phyloP scores from a whole-genome alignment of 2,113 vertebrate species.

The Microtus richardsoni region DNA sequence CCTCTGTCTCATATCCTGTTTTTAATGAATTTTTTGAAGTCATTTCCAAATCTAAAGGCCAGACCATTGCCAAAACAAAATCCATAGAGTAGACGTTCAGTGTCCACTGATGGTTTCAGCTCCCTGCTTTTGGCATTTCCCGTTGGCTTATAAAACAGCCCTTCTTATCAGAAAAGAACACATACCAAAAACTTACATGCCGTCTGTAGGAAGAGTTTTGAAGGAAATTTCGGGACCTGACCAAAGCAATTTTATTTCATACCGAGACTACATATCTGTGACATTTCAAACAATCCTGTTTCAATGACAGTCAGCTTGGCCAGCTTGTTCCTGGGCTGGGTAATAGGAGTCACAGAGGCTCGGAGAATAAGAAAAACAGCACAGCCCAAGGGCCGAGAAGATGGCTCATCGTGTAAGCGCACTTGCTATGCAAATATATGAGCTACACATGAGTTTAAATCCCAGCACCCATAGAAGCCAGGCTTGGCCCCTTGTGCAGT shows the following conservation, averaged over 20 bases:
- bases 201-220: background rate
- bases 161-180: background rate
- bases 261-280: background rate
- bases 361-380: background rate
- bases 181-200: background rate
- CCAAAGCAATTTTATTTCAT: constrained; percentile 4
- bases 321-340: background rate
- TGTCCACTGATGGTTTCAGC: background rate
- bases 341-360: background rate
- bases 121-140: background rate
- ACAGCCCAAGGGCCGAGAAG: too few relatives aligned
- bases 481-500: background rate
- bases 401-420: background rate
- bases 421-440: background rate
- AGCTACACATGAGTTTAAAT: background rate
- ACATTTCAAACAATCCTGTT: background rate
- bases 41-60: constrained; percentile 31
- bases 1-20: constrained; percentile 21
- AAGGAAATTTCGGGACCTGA: constrained; percentile 2
- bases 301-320: background rate
- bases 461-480: background rate
- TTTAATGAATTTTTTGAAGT: background rate
- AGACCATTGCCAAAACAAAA: constrained; percentile 36
- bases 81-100: constrained; percentile 17
- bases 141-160: background rate